phyloP scores from a whole-genome alignment of 2,113 vertebrate species.

The Hystrix brachyura region DNA sequence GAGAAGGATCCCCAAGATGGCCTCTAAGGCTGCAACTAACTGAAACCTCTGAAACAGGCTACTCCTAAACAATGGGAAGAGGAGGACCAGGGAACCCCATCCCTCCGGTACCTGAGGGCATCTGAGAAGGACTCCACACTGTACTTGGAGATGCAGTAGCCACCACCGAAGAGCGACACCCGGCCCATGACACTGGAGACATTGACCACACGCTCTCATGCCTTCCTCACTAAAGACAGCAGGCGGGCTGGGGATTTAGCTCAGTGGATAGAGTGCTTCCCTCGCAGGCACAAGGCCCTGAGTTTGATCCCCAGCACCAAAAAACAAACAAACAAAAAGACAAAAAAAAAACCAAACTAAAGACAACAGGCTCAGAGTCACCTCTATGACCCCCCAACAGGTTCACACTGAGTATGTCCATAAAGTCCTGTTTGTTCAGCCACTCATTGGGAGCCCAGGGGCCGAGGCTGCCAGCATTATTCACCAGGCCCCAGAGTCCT shows the following conservation, averaged over 20 bases:
- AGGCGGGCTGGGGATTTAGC: conserved; percentile 49
- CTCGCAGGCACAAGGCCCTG: no score
- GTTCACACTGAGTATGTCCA: conserved; percentile 87
- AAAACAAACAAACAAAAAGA: no score
- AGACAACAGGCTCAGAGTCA: conserved; percentile 84
- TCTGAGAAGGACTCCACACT: conserved; percentile 91
- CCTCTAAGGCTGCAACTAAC: background rate
- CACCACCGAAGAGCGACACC: conserved; percentile 71
- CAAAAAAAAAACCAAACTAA: no score
- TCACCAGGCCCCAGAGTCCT: conserved; percentile 93
- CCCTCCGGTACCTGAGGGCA: conserved; percentile 85
- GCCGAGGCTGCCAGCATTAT: conserved; percentile 85
- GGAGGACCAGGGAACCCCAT: background rate
- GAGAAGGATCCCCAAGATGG: background rate
- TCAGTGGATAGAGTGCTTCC: no score
- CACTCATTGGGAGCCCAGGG: conserved; percentile 81
- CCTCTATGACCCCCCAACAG: conserved; percentile 86
- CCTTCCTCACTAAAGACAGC: conserved; percentile 87
- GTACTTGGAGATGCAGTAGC: conserved; percentile 88
- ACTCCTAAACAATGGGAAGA: background rate
- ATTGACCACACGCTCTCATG: conserved; percentile 87
- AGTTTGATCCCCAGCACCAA: no score
- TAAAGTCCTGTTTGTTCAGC: conserved; percentile 86
- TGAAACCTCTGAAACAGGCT: background rate
- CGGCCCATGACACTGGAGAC: conserved; percentile 88